These are phyloP conservation scores for Carettochelys insculpta DNA, from an alignment of 2,113 vertebrate species.

Conservation along the genomic window DNA sequence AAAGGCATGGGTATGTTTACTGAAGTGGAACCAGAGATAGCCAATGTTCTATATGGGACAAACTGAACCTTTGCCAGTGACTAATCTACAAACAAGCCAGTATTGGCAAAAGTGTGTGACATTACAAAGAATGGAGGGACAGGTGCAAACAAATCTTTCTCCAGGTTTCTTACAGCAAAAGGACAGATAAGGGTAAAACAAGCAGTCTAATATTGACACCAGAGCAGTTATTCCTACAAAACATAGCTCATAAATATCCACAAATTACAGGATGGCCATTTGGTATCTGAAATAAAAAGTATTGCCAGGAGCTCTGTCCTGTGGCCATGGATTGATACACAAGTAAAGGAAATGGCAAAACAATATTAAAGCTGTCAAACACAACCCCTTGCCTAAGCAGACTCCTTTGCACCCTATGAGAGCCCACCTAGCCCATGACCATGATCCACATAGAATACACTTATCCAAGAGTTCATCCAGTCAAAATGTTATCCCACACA, in stretches of 20 bases:
- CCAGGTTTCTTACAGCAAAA: rapidly evolving
- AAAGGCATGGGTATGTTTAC: neutral
- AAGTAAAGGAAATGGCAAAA: conserved; percentile 54
- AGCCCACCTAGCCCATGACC: neutral
- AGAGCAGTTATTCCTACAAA: neutral
- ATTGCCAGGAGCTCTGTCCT: conserved; percentile 25
- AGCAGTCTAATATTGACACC: neutral
- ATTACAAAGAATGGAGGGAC: neutral
- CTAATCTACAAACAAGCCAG: neutral
- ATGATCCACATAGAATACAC: neutral
- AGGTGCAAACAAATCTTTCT: neutral
- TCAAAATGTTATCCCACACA: neutral
- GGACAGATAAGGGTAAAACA: neutral
- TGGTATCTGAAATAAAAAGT: conserved; percentile 28
- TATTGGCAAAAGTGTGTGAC: neutral
- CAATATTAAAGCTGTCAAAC: conserved; percentile 49
- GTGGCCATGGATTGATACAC: conserved; percentile 24
- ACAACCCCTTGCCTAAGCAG: conserved; percentile 47
- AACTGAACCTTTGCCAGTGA: neutral
- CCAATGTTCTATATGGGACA: rapidly evolving
- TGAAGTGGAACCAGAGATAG: neutral
- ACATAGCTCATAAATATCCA: rapidly evolving
- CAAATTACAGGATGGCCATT: neutral
- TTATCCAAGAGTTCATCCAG: neutral
- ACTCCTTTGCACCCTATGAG: neutral